Conservation (phyloP, 1,140 invertebrate species). For the Nasonia longicornis region DNA sequence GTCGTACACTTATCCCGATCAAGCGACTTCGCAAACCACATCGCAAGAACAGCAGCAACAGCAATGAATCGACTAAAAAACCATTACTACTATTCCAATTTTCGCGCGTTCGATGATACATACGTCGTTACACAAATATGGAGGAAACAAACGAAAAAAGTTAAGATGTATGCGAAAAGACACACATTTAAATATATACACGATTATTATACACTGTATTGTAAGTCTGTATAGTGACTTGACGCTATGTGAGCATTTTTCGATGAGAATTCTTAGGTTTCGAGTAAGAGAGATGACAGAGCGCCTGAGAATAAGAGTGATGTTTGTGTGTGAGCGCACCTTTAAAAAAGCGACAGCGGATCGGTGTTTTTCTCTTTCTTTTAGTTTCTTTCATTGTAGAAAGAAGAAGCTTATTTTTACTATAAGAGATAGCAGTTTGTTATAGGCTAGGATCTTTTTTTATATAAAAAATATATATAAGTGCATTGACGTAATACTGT, state of each 20-base stretch:
- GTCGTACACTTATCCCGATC: slow-evolving; percentile 44
- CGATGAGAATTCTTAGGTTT: slow-evolving; percentile 6
- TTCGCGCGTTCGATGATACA: slow-evolving; percentile 4
- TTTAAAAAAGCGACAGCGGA: slow-evolving; percentile 18
- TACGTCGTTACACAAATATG: not conserved
- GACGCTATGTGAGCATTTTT: slow-evolving; percentile 2
- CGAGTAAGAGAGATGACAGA: not conserved
- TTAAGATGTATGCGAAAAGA: not conserved
- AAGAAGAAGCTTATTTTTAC: slow-evolving; percentile 23
- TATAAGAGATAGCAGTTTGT: slow-evolving; percentile 11
- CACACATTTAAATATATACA: not conserved
- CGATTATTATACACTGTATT: slow-evolving; percentile 20
- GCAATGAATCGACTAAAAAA: not conserved
- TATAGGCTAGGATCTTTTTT: slow-evolving; percentile 32
- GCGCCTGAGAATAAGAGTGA: not conserved
- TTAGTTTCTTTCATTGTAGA: slow-evolving; percentile 9
- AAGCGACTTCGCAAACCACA: not conserved
- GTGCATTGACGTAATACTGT: slow-evolving; percentile 49
- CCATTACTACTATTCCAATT: not conserved
- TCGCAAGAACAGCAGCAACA: not conserved
- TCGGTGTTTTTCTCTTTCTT: slow-evolving; percentile 34
- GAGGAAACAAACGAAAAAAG: not conserved
- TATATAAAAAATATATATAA: slow-evolving; percentile 38
- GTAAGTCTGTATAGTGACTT: not conserved
- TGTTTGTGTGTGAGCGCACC: not conserved